Evolutionary conservation across 2,888 invertebrate species (phyloP), one percentile per base, ranked within the genome.

Genomic region (Octonoba sinensis): DNA sequence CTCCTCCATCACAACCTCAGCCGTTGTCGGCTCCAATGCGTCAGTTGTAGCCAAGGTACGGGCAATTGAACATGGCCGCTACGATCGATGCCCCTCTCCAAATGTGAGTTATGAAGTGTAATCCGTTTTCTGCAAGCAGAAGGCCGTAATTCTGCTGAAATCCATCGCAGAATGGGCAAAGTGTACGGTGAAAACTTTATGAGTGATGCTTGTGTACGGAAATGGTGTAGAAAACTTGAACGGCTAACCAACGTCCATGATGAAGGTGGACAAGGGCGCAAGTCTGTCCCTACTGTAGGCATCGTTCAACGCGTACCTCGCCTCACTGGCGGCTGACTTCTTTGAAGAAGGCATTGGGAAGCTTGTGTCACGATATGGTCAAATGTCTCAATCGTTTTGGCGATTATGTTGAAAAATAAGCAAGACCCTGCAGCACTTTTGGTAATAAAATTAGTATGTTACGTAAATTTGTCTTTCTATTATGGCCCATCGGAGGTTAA

Each of bases 71-170:
- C 6, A 54, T 11, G 54, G 16, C 18, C 54, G 54, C 47, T 47
- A 54, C 54, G 6, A 16, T 54, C n/a, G 16, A 57, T 20, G 3
- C 57, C 8, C 57, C 57, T 47, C n/a, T 3, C 44, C 62, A 36
- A 12, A 8, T 62, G 36, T 62, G 62, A 62, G 46, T 3, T 62
- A n/a, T 18, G 36, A 4, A n/a, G n/a, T n/a, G 36, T 62, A 36
- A 62, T 62, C 27, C 36, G 62, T 24, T 27, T 62, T 46, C 36
- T 62, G 62, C 16, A 24, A 44, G 62, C 62, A 36, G 18, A n/a
- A n/a, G n/a, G n/a, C n/a, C n/a, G n/a, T n/a, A n/a, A n/a, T 46
- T n/a, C 27, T 36, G 46, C 46, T 8, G 62, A 62, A 62, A 62
- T 62, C 16, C 62, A 36, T n/a, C 18, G 27, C 16, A 12, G 16